A percentile compares a stretch with the other conserved stretches of the same genome.
These are phyloP conservation scores for Pelvicachromis taeniatus DNA, from an alignment of 2,113 vertebrate species.

Conservation along the genomic window DNA sequence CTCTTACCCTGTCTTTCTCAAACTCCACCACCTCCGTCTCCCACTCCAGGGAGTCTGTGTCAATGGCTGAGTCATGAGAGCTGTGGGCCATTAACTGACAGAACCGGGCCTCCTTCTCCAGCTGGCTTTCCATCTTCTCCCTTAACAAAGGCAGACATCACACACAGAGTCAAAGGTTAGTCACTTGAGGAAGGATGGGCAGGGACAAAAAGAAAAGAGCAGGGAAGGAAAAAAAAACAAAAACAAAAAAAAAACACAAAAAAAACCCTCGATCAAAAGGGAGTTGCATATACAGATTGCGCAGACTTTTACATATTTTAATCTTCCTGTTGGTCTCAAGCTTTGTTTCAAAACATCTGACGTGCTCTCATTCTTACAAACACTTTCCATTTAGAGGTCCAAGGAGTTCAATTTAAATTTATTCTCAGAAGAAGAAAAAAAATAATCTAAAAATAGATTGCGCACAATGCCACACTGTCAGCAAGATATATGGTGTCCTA, in stretches of 20 bases:
- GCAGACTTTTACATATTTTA: neutral
- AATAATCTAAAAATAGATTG: conserved; percentile 14
- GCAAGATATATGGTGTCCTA: conserved; percentile 43
- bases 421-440: neutral
- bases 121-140: conserved; percentile 93
- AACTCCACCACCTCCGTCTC: conserved; percentile 97
- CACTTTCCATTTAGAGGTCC: neutral
- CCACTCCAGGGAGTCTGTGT: conserved; percentile 97
- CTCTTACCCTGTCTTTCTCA: conserved; percentile 88
- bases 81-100: conserved; percentile 94
- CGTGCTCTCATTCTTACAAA: neutral
- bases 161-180: conserved; percentile 23
- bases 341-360: neutral
- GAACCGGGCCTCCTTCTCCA: conserved; percentile 93
- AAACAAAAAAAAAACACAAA: neutral
- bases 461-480: conserved; percentile 40
- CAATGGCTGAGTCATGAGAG: conserved; percentile 95
- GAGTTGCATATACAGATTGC: neutral
- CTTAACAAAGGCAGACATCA: conserved; percentile 60
- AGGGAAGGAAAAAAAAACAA: neutral
- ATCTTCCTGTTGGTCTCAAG: neutral
- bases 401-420: neutral
- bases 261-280: neutral
- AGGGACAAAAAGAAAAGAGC: neutral
- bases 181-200: neutral